Conservation (phyloP, 2,888 invertebrate genomes). For the Cephonodes hylas region DNA sequence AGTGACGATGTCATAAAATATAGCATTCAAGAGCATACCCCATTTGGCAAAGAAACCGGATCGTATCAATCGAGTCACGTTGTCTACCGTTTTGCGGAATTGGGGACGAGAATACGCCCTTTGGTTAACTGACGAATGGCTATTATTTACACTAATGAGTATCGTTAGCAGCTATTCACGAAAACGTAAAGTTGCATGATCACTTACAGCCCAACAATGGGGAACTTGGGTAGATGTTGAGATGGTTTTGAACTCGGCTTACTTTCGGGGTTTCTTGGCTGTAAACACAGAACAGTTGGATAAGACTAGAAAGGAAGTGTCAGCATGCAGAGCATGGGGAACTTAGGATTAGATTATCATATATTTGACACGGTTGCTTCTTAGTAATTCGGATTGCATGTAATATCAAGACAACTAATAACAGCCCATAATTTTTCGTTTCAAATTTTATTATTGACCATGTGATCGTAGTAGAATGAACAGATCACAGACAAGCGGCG, state of each 20-base stretch:
- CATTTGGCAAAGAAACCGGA: background rate
- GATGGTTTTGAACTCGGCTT: background rate
- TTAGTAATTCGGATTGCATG: too few relatives aligned
- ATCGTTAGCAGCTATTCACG: background rate
- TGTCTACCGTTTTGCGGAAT: background rate
- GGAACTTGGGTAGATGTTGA: background rate
- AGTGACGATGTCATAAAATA: background rate
- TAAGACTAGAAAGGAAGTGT: too few relatives aligned
- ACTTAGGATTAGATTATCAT: too few relatives aligned
- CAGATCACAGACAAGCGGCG: too few relatives aligned
- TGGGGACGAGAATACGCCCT: background rate
- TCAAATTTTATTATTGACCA: too few relatives aligned
- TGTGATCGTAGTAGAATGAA: too few relatives aligned
- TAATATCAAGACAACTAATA: too few relatives aligned
- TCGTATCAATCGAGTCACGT: background rate
- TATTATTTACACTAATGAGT: slow-evolving; percentile 8
- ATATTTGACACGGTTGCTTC: too few relatives aligned
- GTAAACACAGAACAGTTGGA: too few relatives aligned
- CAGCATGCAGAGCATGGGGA: too few relatives aligned
- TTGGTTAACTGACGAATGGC: background rate
- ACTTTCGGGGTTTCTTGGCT: too few relatives aligned
- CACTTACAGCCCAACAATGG: background rate
- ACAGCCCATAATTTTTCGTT: too few relatives aligned
- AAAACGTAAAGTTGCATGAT: background rate
- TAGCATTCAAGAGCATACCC: background rate